These are phyloP conservation scores for Stomatorhinus walkeri DNA, from an alignment of 2,797 vertebrate species.

Conservation along the genomic window DNA sequence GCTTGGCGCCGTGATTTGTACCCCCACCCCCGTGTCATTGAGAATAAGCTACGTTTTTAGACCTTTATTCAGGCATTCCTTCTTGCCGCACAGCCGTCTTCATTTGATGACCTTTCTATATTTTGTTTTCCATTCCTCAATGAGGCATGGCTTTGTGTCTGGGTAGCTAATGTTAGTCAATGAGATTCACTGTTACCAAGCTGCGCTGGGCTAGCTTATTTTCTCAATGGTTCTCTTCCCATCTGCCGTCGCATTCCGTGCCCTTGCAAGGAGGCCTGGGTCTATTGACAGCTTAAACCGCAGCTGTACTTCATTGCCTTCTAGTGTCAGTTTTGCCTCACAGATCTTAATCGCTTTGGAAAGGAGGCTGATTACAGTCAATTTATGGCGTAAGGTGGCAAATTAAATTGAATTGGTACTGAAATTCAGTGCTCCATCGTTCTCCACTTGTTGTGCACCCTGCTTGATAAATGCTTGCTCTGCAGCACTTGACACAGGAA, in stretches of 20 bases:
- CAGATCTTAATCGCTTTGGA: not conserved
- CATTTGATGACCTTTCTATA: not conserved
- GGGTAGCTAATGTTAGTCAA: not conserved
- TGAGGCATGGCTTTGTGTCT: not conserved
- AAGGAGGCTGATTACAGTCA: slow-evolving; percentile 11
- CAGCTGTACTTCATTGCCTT: not conserved
- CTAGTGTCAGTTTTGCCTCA: not conserved
- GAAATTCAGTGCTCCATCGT: not conserved
- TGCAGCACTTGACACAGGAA: slow-evolving; percentile 4
- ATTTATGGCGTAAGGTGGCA: not conserved
- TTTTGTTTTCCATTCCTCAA: not conserved
- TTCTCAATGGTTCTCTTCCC: not conserved
- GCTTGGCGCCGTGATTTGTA: not conserved
- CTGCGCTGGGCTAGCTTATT: not conserved
- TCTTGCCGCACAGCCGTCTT: not conserved
- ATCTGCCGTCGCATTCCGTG: not conserved
- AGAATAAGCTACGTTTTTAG: not conserved
- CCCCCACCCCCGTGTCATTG: not conserved
- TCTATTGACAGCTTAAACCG: not conserved
- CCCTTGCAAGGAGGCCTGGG: not conserved
- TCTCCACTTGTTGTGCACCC: not conserved
- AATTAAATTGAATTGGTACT: not conserved
- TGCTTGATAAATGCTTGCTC: not conserved
- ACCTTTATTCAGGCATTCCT: not conserved
- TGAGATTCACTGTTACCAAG: not conserved